Base-by-base conservation (phyloP, 1,140 invertebrate genomes). In the Drosophila simulans region DNA sequence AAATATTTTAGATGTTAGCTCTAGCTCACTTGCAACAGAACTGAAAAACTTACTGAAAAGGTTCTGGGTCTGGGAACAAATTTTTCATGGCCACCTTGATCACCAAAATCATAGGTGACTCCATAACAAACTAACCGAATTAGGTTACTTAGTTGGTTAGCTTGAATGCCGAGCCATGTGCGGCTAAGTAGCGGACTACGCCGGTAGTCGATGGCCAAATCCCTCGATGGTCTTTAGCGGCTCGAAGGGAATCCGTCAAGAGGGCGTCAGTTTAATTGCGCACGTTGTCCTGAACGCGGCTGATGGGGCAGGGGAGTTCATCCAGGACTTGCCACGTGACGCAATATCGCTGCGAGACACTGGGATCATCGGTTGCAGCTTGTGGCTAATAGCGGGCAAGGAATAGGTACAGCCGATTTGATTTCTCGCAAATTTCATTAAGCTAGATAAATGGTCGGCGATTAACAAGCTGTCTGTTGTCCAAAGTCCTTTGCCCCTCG, bases 341-440 rank as follows among this genome's bases (percentile, higher is more conserved):
- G 7, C 46, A 4, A 48, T 46, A 49, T 58, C 56, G 48, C 34
- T 8, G 7, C 2, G 8, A n/a, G 17, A 5, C 17, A 51, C 10
- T 2, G 10, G 40, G 15, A 11, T 45, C 40, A 66, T 64, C 54
- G 69, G 55, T 53, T 71, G 76, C 80, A 69, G 52, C 71, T 78
- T 59, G 75, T 42, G 60, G 64, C 60, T 22, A 82, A 80, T 80
- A 76, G 66, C 66, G 39, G 20, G 13, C 43, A 25, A 51, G 48
- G 15, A 31, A 13, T 12, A 49, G 15, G 34, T 22, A 12, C 42
- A 56, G 35, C 40, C 43, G 62, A 66, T 85, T 82, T 76, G 78
- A 83, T 77, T 77, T 77, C 77, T 77, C 52, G 85, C 80, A 86
- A 91, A 91, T 91, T 91, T 91, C 90, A 91, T 91, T 91, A 91